Conservation (phyloP, 30 jellyfish, hydroid and myxozoan species). For the Pseudorhiza aurosa region DNA sequence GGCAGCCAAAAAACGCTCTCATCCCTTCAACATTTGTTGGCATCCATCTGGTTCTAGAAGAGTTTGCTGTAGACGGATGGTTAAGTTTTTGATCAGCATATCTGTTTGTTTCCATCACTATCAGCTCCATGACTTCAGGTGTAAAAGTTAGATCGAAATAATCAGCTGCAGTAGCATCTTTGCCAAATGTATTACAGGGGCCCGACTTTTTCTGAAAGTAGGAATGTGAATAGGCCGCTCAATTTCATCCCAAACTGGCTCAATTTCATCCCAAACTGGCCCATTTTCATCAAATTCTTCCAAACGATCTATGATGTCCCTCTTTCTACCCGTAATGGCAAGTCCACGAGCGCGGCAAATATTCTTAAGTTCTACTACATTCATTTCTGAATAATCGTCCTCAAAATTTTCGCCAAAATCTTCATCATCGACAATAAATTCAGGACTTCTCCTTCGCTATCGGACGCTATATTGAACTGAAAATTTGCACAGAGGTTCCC, state of each 20-base stretch:
- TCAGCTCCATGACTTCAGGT: slow-evolving; percentile 13
- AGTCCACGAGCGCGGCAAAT: slow-evolving; percentile 26
- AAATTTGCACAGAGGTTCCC: slow-evolving; percentile 2
- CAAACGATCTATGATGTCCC: too few relatives aligned
- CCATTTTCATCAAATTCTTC: too few relatives aligned
- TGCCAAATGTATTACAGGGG: not conserved
- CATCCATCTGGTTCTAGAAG: slow-evolving; percentile 12
- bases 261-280: too few relatives aligned
- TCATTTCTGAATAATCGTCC: too few relatives aligned
- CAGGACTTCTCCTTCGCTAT: slow-evolving; percentile 20
- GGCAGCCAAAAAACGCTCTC: slow-evolving; percentile 34
- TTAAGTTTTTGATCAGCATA: too few relatives aligned
- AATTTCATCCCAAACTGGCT: too few relatives aligned
- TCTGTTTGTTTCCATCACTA: too few relatives aligned
- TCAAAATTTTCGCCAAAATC: slow-evolving; percentile 10
- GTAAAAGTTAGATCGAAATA: slow-evolving; percentile 18
- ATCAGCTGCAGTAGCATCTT: slow-evolving; percentile 21
- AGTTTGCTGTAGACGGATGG: too few relatives aligned
- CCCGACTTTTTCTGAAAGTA: slow-evolving; percentile 49
- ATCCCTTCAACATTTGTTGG: slow-evolving; percentile 16
- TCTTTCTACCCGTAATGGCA: too few relatives aligned
- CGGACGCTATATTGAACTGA: slow-evolving; percentile 45
- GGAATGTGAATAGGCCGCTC: too few relatives aligned
- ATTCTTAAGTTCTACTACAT: slow-evolving; percentile 20
- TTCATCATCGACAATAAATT: not conserved